phyloP scores from a whole-genome alignment of 2,888 invertebrate genomes.

The Trissoscelio sp. region DNA sequence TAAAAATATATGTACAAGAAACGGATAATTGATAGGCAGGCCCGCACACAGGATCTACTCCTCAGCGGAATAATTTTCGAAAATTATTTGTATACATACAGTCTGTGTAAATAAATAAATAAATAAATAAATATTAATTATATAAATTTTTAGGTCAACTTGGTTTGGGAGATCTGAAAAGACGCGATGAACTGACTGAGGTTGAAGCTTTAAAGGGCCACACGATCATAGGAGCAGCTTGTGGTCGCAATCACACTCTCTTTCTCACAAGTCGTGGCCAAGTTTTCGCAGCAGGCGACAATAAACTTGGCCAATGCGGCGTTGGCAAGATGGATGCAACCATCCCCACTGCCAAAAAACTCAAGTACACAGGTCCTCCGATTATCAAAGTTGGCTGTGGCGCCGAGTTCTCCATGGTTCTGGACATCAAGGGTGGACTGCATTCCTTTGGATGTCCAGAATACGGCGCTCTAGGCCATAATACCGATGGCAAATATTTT shows the following conservation, averaged over 20 bases:
- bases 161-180: constrained; percentile 91
- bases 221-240: constrained; percentile 93
- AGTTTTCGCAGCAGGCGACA: constrained; percentile 95
- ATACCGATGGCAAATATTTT: constrained; percentile 97
- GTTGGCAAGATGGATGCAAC: constrained; percentile 87
- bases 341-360: constrained; percentile 84
- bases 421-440: constrained; percentile 94
- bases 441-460: constrained; percentile 97
- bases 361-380: constrained; percentile 92
- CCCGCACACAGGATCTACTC: too few species aligned
- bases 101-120: too few species aligned
- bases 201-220: constrained; percentile 90
- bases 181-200: constrained; percentile 90
- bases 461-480: constrained; percentile 96
- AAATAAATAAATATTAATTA: too few species aligned
- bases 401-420: constrained; percentile 95
- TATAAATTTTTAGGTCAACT: constrained; percentile 87
- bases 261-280: constrained; percentile 94
- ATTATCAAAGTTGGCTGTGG: constrained; percentile 95
- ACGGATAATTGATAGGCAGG: too few species aligned
- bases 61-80: too few species aligned
- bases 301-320: constrained; percentile 96
- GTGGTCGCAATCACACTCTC: constrained; percentile 94
- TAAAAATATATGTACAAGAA: too few species aligned
- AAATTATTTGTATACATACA: too few species aligned